A percentile compares a stretch with the other conserved stretches of the same genome.
These are phyloP conservation scores for Gibbula magus DNA, from an alignment of 2,888 invertebrate species.

Conservation along the genomic window DNA sequence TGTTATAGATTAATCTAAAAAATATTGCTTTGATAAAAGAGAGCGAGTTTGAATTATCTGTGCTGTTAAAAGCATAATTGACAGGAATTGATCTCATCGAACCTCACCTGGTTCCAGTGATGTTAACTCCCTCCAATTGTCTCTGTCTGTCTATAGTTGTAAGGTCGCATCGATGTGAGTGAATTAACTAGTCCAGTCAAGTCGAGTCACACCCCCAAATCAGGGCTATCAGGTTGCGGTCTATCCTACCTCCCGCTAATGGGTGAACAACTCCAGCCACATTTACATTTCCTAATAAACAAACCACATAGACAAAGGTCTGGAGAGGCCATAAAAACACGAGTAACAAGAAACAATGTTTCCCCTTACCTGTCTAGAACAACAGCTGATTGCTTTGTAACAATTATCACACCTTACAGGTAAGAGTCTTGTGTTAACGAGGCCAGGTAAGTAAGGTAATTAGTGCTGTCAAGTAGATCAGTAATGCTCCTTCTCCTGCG, in stretches of 20 bases:
- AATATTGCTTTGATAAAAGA: too few relatives aligned
- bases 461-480: not conserved
- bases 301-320: not conserved
- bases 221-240: not conserved
- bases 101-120: too few relatives aligned
- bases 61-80: too few relatives aligned
- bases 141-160: too few relatives aligned
- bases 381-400: not conserved
- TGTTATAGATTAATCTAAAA: too few relatives aligned
- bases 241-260: not conserved
- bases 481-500: not conserved
- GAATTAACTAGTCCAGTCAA: not conserved
- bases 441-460: not conserved
- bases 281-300: conserved; percentile 1
- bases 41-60: too few relatives aligned
- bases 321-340: not conserved
- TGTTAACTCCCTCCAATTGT: too few relatives aligned
- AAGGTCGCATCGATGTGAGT: too few relatives aligned
- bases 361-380: not conserved
- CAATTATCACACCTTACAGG: not conserved
- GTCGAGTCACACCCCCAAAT: not conserved
- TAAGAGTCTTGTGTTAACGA: not conserved
- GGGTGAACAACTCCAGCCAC: not conserved
- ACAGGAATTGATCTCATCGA: too few relatives aligned
- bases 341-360: not conserved